phyloP scores from a whole-genome alignment of 2,888 invertebrate genomes.

The Glyphotaelius pellucidus region DNA sequence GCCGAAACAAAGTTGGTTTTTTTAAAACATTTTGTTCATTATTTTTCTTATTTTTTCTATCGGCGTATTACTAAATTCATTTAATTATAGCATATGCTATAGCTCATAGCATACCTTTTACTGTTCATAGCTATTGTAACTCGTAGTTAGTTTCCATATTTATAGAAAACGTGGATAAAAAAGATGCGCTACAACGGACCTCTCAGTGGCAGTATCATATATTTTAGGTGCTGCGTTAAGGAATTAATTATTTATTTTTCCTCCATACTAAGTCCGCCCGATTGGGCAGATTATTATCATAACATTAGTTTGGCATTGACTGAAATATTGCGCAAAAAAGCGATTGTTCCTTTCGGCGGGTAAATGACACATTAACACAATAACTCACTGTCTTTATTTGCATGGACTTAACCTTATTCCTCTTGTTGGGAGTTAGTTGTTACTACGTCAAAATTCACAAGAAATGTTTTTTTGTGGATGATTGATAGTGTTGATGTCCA shows the following conservation, averaged over 20 bases:
- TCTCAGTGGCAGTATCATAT: neutral
- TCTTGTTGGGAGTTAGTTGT: constrained; percentile 14
- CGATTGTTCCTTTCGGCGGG: constrained; percentile 27
- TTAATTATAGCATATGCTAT: neutral
- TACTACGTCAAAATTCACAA: neutral
- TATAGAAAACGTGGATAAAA: neutral
- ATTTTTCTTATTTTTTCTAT: neutral
- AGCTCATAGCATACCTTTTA: too few species aligned
- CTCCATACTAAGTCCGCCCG: neutral
- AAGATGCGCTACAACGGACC: neutral
- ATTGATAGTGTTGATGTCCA: neutral
- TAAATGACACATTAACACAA: constrained; percentile 53
- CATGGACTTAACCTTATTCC: constrained; percentile 51
- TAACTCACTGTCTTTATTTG: constrained; percentile 34
- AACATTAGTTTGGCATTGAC: too few species aligned
- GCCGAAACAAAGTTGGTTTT: neutral
- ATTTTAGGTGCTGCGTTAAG: neutral
- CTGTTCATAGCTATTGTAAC: neutral
- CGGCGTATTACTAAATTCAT: neutral
- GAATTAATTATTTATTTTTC: neutral
- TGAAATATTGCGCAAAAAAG: constrained; percentile 33
- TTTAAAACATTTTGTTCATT: neutral
- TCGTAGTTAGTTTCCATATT: neutral
- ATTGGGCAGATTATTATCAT: neutral
- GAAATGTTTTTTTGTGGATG: neutral